These are phyloP conservation scores for Silurus asotus DNA, from an alignment of 2,113 vertebrate species.

Conservation along the genomic window DNA sequence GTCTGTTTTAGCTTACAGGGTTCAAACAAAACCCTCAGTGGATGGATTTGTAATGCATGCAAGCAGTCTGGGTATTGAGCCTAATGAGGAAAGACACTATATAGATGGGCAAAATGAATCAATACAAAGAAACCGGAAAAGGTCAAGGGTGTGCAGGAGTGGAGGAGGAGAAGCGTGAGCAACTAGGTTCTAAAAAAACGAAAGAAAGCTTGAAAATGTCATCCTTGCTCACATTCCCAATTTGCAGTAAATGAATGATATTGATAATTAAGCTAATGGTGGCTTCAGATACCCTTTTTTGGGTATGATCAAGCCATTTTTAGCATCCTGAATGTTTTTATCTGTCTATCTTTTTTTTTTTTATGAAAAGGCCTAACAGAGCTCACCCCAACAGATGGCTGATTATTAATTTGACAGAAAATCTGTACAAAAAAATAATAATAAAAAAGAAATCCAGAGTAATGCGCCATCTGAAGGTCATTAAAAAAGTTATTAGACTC, in stretches of 20 bases:
- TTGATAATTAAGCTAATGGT: constrained; percentile 17
- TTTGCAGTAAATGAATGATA: constrained; percentile 39
- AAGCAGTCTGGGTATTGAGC: constrained; percentile 15
- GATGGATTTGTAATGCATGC: constrained; percentile 14
- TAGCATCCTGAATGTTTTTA: not conserved
- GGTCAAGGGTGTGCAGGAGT: constrained; percentile 35
- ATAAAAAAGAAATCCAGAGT: not conserved
- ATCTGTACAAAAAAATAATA: no score
- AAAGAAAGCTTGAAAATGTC: constrained; percentile 30
- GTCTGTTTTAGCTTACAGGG: not conserved
- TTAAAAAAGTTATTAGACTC: not conserved
- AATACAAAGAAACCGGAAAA: constrained; percentile 38
- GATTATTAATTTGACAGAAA: not conserved
- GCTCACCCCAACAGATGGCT: not conserved
- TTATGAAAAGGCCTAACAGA: not conserved
- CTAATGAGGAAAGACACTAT: constrained; percentile 33
- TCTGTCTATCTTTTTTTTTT: not conserved
- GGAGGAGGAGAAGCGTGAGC: constrained; percentile 10
- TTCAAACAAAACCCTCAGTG: constrained; percentile 11
- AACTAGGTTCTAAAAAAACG: not conserved
- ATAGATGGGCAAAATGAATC: constrained; percentile 36
- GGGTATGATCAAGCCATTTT: not conserved
- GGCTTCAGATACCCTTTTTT: not conserved
- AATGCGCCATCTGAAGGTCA: not conserved
- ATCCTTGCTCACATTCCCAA: constrained; percentile 5